These are phyloP conservation scores for Amiota minor DNA, from an alignment of 2,888 invertebrate genomes.

Conservation along the genomic window DNA sequence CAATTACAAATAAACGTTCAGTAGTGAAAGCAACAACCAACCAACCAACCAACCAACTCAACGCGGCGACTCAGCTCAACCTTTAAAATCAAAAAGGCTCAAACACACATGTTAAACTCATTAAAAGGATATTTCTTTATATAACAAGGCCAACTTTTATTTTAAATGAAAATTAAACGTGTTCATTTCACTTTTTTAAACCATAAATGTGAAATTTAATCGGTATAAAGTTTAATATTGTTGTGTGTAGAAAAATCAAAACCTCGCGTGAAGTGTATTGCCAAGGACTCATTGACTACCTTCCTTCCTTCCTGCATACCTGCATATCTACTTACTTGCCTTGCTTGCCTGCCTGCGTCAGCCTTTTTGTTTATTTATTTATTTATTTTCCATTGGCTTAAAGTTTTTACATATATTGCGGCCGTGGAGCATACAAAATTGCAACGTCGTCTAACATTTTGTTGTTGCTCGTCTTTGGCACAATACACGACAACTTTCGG, in stretches of 20 bases:
- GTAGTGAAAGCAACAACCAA: not conserved
- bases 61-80: not conserved
- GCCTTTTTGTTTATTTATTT: not conserved
- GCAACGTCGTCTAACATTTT: constrained; percentile 69
- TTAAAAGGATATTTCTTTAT: not conserved
- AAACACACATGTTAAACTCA: too few species aligned
- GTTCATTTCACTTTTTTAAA: too few species aligned
- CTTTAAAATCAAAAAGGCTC: too few species aligned
- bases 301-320: not conserved
- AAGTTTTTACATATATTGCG: constrained; percentile 27
- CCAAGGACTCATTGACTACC: constrained; percentile 45
- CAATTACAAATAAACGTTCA: constrained; percentile 4
- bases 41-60: too few species aligned
- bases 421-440: constrained; percentile 60
- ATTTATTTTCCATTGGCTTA: not conserved
- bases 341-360: not conserved
- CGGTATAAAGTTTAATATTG: too few species aligned
- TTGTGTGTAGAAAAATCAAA: not conserved
- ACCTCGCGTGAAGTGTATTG: constrained; percentile 44
- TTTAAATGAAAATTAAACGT: too few species aligned
- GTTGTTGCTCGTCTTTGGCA: constrained; percentile 63
- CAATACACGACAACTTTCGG: constrained; percentile 51
- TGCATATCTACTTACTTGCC: not conserved
- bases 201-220: too few species aligned
- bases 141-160: constrained; percentile 12